These are phyloP conservation scores for Guaruba guarouba DNA, from an alignment of 2,113 vertebrate genomes.

Conservation along the genomic window DNA sequence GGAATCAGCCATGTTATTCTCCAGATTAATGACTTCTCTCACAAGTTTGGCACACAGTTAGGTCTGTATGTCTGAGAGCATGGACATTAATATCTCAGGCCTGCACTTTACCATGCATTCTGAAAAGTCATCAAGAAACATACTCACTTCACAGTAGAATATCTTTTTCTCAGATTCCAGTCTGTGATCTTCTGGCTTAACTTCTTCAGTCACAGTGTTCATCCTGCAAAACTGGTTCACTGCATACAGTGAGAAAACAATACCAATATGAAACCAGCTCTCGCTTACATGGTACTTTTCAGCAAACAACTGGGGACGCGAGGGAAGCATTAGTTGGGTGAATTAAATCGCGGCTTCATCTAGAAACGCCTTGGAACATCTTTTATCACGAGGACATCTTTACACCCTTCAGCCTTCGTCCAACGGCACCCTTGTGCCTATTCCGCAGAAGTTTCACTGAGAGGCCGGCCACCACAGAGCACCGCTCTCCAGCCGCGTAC, in stretches of 20 bases:
- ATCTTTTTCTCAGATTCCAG: not conserved
- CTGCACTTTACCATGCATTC: not conserved
- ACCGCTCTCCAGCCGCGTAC: not conserved
- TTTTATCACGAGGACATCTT: not conserved
- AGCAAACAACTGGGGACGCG: rapidly evolving
- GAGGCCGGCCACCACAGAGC: too few species aligned
- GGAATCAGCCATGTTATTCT: rapidly evolving
- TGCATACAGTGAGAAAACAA: not conserved
- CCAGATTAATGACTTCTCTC: too few species aligned
- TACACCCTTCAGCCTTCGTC: not conserved
- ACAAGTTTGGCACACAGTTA: rapidly evolving
- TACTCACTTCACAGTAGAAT: constrained; percentile 53
- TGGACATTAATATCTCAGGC: rapidly evolving
- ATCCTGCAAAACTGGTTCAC: not conserved
- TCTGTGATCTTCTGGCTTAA: not conserved
- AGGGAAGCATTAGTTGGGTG: rapidly evolving
- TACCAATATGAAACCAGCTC: not conserved
- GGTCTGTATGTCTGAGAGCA: not conserved
- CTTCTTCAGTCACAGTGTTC: not conserved
- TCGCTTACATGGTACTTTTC: rapidly evolving
- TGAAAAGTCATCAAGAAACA: not conserved
- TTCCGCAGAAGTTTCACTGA: not conserved
- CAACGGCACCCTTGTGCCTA: rapidly evolving
- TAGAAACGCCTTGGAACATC: not conserved
- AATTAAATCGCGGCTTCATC: not conserved